Percentiles rank a stretch among this genome's conserved stretches.
Evolutionary conservation across 2,888 invertebrate species (phyloP).

Genomic region (Cenopis cana): DNA sequence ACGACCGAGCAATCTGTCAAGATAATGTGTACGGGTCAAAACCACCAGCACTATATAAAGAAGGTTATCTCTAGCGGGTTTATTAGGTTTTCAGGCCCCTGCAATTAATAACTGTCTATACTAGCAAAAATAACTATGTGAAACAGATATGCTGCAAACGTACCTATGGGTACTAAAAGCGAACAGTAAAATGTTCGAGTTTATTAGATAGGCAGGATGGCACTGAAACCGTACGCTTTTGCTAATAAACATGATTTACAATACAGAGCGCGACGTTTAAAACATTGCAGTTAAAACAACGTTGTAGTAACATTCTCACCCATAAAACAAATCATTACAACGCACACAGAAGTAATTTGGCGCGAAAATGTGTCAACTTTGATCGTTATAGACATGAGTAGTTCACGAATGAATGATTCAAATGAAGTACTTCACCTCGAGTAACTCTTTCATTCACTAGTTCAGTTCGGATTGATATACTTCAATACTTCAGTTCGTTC

Average conservation of each 20-base stretch:
- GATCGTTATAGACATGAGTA: too few species aligned
- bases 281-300: conserved; percentile 49
- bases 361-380: conserved; percentile 67
- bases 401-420: too few species aligned
- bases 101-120: conserved; percentile 14
- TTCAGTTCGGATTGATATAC: too few species aligned
- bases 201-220: conserved; percentile 44
- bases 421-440: too few species aligned
- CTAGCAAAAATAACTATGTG: conserved; percentile 5
- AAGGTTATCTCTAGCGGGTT: conserved; percentile 57
- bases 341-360: conserved; percentile 58
- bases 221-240: conserved; percentile 46
- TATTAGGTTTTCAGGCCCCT: conserved; percentile 40
- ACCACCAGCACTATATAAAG: conserved; percentile 55
- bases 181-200: conserved; percentile 28
- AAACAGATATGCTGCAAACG: conserved; percentile 22
- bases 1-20: conserved; percentile 61
- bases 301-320: conserved; percentile 50
- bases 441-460: too few species aligned
- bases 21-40: conserved; percentile 66
- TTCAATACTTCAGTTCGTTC: too few species aligned
- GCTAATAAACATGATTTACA: conserved; percentile 57
- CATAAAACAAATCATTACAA: conserved; percentile 52
- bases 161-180: conserved; percentile 15
- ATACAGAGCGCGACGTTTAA: conserved; percentile 48